Base-by-base conservation (phyloP, 2,888 invertebrate genomes). In the Pseudoips prasinana region DNA sequence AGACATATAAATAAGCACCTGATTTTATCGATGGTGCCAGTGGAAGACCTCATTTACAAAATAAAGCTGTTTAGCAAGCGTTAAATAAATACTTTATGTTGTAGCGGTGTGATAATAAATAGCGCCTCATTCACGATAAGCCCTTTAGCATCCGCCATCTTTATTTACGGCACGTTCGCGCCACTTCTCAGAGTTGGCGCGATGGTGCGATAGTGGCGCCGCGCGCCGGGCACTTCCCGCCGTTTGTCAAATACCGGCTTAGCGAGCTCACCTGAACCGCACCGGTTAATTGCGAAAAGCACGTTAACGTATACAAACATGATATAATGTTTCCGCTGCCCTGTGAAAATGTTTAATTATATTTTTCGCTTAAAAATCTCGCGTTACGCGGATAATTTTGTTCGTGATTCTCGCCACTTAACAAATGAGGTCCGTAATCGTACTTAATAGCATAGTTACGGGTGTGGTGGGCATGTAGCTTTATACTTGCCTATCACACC, bases 81-180 rank as follows among this genome's bases (percentile, higher is more conserved):
- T 47, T 36, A 48, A 47, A 55, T 55, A 57, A 55, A 52, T 48
- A 50, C 51, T 48, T 46, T 45, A 48, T 51, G 46, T 54, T 49
- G 38, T 48, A 39, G 56, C 43, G 54, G 54, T 60, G 45, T 52
- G 42, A 37, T 51, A 57, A 57, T 56, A 56, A 54, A 57, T 57
- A 49, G 57, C 51, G 49, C 42, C 57, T 54, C 48, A 52, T 56
- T 57, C 41, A 51, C 58, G 56, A 43, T 72, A 73, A 77, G 69
- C 63, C 65, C 59, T 64, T 47, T 63, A 63, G 55, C 64, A 57
- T 63, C 68, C 57, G 65, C 72, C 73, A 74, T 78, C 72, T 80
- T 83, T 83, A 82, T 83, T 82, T 77, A 73, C 69, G 72, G 72
- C 81, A 81, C 79, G 80, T 79, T 64, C 71, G 58, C 69, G 70